phyloP scores from a whole-genome alignment of 2,797 vertebrate genomes.

The Nyctalus aviator region DNA sequence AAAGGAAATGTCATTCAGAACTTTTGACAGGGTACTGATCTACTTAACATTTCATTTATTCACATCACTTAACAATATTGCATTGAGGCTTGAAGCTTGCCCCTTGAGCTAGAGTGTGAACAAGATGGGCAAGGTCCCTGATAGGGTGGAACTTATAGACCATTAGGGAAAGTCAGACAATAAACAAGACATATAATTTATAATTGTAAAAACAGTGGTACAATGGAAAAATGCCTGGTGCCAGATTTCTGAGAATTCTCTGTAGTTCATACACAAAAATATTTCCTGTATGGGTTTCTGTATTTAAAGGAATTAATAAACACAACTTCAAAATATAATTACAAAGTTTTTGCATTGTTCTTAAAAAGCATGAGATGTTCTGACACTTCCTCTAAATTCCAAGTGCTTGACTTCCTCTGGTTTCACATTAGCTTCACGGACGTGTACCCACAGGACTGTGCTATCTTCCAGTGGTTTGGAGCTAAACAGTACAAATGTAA shows the following conservation, averaged over 20 bases:
- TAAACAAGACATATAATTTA: neutral
- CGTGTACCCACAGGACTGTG: neutral
- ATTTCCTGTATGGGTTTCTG: neutral
- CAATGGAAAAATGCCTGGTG: neutral
- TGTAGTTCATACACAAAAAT: neutral
- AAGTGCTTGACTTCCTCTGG: neutral
- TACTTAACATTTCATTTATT: slow-evolving; percentile 20
- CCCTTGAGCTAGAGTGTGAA: neutral
- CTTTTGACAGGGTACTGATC: neutral
- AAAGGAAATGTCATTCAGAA: neutral
- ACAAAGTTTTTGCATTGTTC: neutral
- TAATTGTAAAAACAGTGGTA: neutral
- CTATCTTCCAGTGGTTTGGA: neutral
- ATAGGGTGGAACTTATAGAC: neutral
- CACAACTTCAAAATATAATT: neutral
- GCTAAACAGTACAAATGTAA: neutral
- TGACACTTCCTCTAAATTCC: neutral
- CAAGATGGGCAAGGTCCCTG: neutral
- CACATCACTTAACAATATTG: neutral
- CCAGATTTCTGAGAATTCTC: neutral
- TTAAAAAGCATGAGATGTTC: neutral
- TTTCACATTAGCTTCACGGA: neutral
- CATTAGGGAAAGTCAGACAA: neutral
- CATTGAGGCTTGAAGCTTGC: neutral
- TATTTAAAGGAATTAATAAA: slow-evolving; percentile 1